phyloP scores from a whole-genome alignment of 2,113 vertebrate species.

The Zosterops pallidus region DNA sequence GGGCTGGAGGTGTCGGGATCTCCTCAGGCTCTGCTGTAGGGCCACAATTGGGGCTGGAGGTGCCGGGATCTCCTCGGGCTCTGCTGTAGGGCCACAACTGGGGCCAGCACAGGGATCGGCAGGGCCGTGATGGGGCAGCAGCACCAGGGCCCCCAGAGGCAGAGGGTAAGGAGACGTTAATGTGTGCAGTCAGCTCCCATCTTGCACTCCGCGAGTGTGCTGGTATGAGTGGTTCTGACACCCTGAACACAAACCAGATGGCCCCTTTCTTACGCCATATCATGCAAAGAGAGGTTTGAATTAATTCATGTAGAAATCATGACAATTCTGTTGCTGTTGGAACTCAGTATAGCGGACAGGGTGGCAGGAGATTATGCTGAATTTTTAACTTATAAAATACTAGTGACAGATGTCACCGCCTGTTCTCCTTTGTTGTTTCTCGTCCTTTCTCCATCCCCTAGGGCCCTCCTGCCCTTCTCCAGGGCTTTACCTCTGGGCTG shows the following conservation, averaged over 20 bases:
- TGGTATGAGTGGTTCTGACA: conserved; percentile 72
- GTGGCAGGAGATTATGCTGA: conserved; percentile 56
- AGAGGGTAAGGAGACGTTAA: conserved; percentile 57
- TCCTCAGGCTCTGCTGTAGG: too few relatives aligned
- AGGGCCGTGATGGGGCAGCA: conserved; percentile 22
- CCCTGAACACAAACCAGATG: conserved; percentile 70
- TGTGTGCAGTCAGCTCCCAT: conserved; percentile 60
- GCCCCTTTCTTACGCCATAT: conserved; percentile 66
- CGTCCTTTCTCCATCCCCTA: background rate
- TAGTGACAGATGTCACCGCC: conserved; percentile 51
- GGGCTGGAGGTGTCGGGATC: too few relatives aligned
- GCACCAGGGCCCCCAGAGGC: conserved; percentile 20
- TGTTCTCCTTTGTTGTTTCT: conserved; percentile 26
- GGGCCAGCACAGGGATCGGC: background rate
- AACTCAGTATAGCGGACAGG: conserved; percentile 50
- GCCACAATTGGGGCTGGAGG: background rate
- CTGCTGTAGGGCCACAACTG: background rate
- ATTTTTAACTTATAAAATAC: conserved; percentile 54
- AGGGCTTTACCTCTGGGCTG: background rate
- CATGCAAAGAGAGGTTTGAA: conserved; percentile 61
- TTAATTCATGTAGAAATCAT: conserved; percentile 68
- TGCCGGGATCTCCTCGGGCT: background rate
- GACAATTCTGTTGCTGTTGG: conserved; percentile 62
- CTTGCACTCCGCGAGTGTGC: background rate
- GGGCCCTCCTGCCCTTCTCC: background rate